Evolutionary conservation across 2,888 invertebrate species (phyloP), one percentile per base, ranked within the genome.

Genomic region (Thelaira solivaga): DNA sequence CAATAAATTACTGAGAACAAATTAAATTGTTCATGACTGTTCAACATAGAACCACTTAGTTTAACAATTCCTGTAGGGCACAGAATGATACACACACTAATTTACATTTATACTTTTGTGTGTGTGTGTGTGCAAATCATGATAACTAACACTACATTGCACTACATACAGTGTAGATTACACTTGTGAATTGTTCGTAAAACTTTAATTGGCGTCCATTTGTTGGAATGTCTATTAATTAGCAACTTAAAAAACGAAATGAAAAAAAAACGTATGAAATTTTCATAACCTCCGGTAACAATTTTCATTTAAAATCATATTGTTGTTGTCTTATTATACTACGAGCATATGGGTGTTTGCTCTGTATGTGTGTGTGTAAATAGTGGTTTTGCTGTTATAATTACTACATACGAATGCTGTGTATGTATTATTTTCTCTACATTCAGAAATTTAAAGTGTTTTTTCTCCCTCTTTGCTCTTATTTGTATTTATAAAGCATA

Each of bases 131-230:
- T 31, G 31, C 31, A 8, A 8, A 31, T 8, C 8, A 10, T 2
- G 31, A 4, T n/a, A n/a, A n/a, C n/a, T n/a, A n/a, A n/a, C 16
- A 8, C 8, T 2, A 31, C 8, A 11, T 22, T 11, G 5, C 16
- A 10, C 13, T 20, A n/a, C 24, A 45, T 29, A n/a, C n/a, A n/a
- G n/a, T n/a, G n/a, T n/a, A n/a, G n/a, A n/a, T 59, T 41, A 31
- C 49, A 59, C 22, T 29, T 47, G 49, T 29, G 39, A 39, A 41
- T 39, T 51, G 41, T 41, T 51, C 29, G 39, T 41, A 34, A 59
- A 51, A 51, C 41, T 49, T 51, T 61, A 59, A 68, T 59, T 59
- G 47, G 39, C 22, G 20, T n/a, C 31, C 47, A 68, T 57, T 59
- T 68, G 39, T 26, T 49, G 47, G 29, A 18, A 26, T 18, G 22